Evolutionary conservation across 2,888 invertebrate genomes (phyloP).

Genomic region (Hedya salicella): DNA sequence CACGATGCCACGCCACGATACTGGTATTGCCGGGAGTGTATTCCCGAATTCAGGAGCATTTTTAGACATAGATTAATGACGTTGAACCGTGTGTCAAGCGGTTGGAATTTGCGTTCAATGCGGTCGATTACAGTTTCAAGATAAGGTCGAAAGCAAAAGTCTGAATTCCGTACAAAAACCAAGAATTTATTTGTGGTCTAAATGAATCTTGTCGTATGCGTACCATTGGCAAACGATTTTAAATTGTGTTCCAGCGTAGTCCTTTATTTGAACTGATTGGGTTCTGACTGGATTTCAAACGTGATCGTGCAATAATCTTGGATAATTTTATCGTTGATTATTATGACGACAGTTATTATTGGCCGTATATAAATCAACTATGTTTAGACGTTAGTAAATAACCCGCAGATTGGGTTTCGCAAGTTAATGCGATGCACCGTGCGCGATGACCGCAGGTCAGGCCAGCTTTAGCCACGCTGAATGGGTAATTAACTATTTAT

Average conservation of each 20-base stretch:
- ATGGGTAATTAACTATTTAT: constrained; percentile 34
- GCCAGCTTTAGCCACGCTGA: constrained; percentile 17
- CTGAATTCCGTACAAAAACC: background rate
- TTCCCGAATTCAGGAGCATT: constrained; percentile 26
- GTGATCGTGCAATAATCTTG: constrained; percentile 12
- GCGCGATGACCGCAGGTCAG: constrained; percentile 33
- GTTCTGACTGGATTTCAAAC: constrained; percentile 4
- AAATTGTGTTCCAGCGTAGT: too few relatives aligned
- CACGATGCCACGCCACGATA: constrained; percentile 20
- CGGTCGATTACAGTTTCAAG: background rate
- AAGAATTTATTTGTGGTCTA: background rate
- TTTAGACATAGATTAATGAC: constrained; percentile 31
- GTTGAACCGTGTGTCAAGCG: constrained; percentile 22
- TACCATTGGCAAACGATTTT: background rate
- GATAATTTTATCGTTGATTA: constrained; percentile 5
- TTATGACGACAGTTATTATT: constrained; percentile 8
- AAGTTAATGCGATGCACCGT: constrained; percentile 27
- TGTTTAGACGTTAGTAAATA: constrained; percentile 29
- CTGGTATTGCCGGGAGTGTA: constrained; percentile 23
- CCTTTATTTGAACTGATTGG: background rate
- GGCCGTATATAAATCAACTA: constrained; percentile 25
- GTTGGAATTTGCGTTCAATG: constrained; percentile 8
- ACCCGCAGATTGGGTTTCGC: constrained; percentile 27
- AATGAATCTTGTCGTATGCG: background rate
- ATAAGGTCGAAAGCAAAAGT: background rate